phyloP scores from a whole-genome alignment of 2,888 invertebrate species.

The Drosophila mulleri region DNA sequence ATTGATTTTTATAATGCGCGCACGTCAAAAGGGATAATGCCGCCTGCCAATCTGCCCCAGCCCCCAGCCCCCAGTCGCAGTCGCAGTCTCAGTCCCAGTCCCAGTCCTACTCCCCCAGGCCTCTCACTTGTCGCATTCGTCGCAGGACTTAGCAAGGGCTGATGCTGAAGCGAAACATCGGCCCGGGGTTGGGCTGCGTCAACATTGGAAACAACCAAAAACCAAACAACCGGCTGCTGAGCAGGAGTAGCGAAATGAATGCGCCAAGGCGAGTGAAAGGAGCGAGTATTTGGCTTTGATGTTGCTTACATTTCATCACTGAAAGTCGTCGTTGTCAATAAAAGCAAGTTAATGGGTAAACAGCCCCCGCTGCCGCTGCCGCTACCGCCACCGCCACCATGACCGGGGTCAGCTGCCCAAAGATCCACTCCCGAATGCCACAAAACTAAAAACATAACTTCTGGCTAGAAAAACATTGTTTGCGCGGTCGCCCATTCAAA shows the following conservation, averaged over 20 bases:
- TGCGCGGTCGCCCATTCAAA: conserved; percentile 67
- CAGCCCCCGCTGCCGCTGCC: conserved; percentile 26
- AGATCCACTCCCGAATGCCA: conserved; percentile 43
- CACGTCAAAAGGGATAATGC: conserved; percentile 67
- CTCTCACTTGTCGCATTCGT: conserved; percentile 55
- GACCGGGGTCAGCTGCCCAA: conserved; percentile 10
- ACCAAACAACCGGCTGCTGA: conserved; percentile 40
- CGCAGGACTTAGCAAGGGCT: conserved; percentile 39
- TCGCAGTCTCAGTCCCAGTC: background rate
- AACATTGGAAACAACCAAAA: conserved; percentile 52
- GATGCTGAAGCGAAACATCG: background rate
- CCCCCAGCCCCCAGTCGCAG: background rate
- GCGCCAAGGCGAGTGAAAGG: conserved; percentile 23
- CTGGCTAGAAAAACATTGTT: conserved; percentile 64
- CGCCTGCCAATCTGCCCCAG: background rate
- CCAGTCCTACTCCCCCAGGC: background rate
- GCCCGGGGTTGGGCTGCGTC: conserved; percentile 19
- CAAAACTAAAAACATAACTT: conserved; percentile 76
- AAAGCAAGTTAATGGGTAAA: conserved; percentile 72
- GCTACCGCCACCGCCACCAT: too few relatives aligned
- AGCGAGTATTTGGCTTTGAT: conserved; percentile 73
- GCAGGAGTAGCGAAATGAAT: conserved; percentile 36
- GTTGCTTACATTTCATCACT: conserved; percentile 79
- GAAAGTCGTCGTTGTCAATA: conserved; percentile 71
- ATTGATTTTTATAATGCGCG: conserved; percentile 78